A percentile compares a stretch with the other conserved stretches of the same genome.
Evolutionary conservation across 2,888 invertebrate species (phyloP).

Genomic region (Eupeodes luniger): DNA sequence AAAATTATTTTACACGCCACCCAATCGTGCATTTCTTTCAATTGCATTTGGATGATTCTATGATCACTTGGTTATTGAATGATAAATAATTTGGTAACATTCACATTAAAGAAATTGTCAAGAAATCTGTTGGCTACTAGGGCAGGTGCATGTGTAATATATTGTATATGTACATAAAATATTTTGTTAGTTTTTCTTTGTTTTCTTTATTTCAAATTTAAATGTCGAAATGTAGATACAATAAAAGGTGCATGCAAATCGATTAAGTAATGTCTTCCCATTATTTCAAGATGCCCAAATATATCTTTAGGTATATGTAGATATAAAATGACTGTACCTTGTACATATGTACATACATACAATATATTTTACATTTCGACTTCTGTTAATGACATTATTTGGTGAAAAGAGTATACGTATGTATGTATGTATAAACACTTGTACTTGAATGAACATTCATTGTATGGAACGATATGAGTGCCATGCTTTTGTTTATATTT

Average conservation of each 20-base stretch:
- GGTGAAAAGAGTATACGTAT: neutral
- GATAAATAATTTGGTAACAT: too few relatives aligned
- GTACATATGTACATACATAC: too few relatives aligned
- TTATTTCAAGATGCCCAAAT: neutral
- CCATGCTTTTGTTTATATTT: conserved; percentile 8
- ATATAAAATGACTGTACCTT: too few relatives aligned
- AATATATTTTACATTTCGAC: neutral
- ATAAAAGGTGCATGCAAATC: neutral
- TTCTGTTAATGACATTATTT: neutral
- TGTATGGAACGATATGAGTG: neutral
- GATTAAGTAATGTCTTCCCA: neutral
- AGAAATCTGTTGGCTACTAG: too few relatives aligned
- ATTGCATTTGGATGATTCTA: too few relatives aligned
- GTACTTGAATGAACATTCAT: neutral
- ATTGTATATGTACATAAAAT: neutral
- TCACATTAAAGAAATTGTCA: too few relatives aligned
- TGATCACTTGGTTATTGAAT: too few relatives aligned
- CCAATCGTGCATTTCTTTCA: too few relatives aligned
- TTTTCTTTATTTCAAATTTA: neutral
- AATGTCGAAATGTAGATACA: neutral
- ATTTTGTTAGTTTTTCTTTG: neutral
- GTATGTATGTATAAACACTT: too few relatives aligned
- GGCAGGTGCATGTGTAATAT: too few relatives aligned
- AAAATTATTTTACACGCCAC: too few relatives aligned
- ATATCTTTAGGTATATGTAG: neutral